Conservation (phyloP, 1,140 invertebrate species). For the Aphidius ervi region DNA sequence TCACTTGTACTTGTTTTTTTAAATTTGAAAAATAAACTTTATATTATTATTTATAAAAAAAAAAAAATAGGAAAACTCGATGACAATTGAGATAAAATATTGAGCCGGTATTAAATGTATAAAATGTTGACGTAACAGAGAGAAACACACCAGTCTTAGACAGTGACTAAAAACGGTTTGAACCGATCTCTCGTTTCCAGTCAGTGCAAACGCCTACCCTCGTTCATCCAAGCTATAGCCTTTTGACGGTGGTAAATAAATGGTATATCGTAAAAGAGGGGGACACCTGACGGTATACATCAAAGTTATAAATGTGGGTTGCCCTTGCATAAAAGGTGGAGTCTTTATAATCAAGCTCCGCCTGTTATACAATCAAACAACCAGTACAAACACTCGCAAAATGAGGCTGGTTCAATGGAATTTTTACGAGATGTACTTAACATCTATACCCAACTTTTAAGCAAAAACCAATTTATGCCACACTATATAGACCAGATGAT, state of each 20-base stretch:
- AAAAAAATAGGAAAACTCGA: no score
- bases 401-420: constrained; percentile 49
- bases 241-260: neutral
- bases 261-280: constrained; percentile 8
- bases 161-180: constrained; percentile 50
- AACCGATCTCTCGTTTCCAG: constrained; percentile 34
- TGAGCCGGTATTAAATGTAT: no score
- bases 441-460: constrained; percentile 28
- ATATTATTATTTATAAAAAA: no score
- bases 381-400: constrained; percentile 33
- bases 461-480: neutral
- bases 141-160: constrained; percentile 39
- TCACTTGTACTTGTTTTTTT: no score
- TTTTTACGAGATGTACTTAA: constrained; percentile 53
- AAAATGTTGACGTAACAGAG: no score
- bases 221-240: constrained; percentile 11
- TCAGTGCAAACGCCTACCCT: constrained; percentile 31
- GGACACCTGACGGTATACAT: constrained; percentile 27
- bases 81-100: no score
- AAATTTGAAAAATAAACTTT: no score
- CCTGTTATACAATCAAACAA: constrained; percentile 15
- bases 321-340: constrained; percentile 7
- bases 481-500: no score
- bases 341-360: constrained; percentile 20
- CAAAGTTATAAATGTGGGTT: constrained; percentile 29